Evolutionary conservation across 2,888 invertebrate species (phyloP), one percentile per base, ranked within the genome.

Genomic region (Melanchra persicariae): DNA sequence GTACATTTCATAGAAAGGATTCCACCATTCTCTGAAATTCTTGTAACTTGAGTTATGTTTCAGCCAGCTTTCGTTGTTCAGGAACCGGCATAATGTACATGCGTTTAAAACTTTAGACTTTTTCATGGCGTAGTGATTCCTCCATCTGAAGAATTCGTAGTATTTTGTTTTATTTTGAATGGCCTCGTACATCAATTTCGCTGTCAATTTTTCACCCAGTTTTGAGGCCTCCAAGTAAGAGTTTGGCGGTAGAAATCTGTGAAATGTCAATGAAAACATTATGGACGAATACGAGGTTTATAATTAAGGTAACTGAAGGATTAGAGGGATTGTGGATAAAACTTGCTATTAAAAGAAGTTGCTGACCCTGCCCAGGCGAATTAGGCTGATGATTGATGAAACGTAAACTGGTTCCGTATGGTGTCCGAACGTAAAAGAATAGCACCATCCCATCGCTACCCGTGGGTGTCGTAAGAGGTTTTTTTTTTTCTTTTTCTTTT

Each of bases 11-110:
- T 87, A 93, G 0, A 71, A 63, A 0, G 85, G 85, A 52, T 93
- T 90, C 94, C 95, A 94, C 95, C 94, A 94, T 49, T 86, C 79
- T 51, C 94, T 90, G 40, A 94, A 93, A 0, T 70, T 57, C 0
- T 49, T 30, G 47, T 89, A 88, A 1, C 77, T 85, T 0, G 81
- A 66, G 8, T 69, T 85, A 9, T 87, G 81, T 0, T 66, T 79
- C 47, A 94, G 63, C 87, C 90, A 91, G 0, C 71, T 70, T 0
- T 87, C 87, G 40, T 89, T 89, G 64, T 93, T 94, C 54, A 94
- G 63, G 0, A 86, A 83, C 3, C 83, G 71, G 24, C 94, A 95
- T 2, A 95, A 73, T 0, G 47, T 67, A 55, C 95, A 95, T 0
- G 89, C 86, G 54, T 94, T 88, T 2, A 94, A 76, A 0, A 86